Percentiles rank a stretch among this genome's conserved stretches.
Conservation (phyloP, 2,797 vertebrate genomes). For the Saxicola maurus region DNA sequence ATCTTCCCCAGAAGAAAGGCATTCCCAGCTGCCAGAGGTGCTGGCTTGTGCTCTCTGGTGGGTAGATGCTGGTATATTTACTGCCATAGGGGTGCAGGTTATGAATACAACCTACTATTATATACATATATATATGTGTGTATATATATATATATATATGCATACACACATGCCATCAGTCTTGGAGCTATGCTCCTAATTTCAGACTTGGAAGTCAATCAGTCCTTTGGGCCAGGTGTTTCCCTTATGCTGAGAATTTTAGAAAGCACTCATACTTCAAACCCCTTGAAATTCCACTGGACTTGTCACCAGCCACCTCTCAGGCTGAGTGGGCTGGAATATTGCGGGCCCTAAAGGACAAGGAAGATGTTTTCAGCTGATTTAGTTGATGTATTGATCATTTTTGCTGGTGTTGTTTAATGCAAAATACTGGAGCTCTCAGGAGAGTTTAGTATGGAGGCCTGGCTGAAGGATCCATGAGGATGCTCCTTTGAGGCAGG, state of each 20-base stretch:
- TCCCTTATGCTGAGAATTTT: neutral
- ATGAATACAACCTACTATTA: neutral
- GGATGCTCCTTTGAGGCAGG: neutral
- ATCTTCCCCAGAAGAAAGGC: neutral
- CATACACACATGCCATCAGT: fast-evolving
- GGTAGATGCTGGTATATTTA: neutral
- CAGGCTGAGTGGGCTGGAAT: neutral
- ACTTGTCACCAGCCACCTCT: neutral
- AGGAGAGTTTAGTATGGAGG: neutral
- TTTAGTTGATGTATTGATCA: neutral
- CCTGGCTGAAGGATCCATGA: neutral
- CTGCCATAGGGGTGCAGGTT: neutral
- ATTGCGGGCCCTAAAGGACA: neutral
- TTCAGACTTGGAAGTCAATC: neutral
- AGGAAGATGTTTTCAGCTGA: neutral
- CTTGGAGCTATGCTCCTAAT: neutral
- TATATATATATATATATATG: too few relatives aligned
- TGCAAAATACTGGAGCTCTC: neutral
- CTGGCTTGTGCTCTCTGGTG: neutral
- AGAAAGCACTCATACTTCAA: neutral
- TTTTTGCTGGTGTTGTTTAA: neutral
- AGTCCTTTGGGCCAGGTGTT: neutral
- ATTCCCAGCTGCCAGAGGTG: neutral
- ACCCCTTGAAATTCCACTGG: neutral
- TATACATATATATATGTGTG: too few relatives aligned